Evolutionary conservation across 2,113 vertebrate species (phyloP).

Genomic region (Pionites leucogaster): DNA sequence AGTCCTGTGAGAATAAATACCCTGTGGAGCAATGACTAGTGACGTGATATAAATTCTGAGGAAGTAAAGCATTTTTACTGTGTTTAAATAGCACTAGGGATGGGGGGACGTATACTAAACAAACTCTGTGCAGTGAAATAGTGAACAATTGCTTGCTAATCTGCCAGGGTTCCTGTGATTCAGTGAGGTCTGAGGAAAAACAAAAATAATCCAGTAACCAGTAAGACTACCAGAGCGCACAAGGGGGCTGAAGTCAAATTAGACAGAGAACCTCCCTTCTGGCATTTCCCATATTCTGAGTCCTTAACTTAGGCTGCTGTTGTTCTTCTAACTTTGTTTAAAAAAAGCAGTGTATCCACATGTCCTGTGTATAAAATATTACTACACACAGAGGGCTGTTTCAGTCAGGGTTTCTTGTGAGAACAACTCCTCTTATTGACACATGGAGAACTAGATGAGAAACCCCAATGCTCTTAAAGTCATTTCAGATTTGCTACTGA

Average conservation of each 20-base stretch:
- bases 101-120: background rate
- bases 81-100: background rate
- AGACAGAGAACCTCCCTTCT: background rate
- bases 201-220: background rate
- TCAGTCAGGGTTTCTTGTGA: background rate
- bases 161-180: background rate
- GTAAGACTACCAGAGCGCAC: background rate
- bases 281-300: background rate
- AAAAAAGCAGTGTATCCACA: background rate
- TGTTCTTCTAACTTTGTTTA: background rate
- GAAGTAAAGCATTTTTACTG: background rate
- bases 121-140: background rate
- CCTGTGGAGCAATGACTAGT: background rate
- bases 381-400: background rate
- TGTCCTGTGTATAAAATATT: background rate
- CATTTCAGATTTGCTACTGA: background rate
- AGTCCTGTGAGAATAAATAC: background rate
- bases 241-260: background rate
- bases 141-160: background rate
- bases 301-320: background rate
- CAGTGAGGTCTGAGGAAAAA: background rate
- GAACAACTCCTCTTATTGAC: background rate
- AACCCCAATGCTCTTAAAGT: conserved; percentile 10
- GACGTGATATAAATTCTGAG: background rate
- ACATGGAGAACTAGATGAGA: background rate